Conservation (phyloP, 2,888 invertebrate species). For the Erynnis tages region DNA sequence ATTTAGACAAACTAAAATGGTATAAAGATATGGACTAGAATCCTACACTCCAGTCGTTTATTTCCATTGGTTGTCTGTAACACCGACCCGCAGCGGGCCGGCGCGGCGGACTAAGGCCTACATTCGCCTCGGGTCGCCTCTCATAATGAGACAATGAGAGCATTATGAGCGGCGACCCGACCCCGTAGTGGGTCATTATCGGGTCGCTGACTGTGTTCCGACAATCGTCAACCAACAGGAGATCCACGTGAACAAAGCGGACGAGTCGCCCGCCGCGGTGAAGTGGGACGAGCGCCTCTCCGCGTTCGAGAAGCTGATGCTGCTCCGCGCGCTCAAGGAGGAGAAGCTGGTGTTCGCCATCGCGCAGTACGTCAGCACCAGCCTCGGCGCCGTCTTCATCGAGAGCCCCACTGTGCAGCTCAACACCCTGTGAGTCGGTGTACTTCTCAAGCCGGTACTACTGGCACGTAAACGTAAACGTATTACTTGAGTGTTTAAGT, state of each 20-base stretch:
- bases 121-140: too few species aligned
- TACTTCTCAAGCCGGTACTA: too few species aligned
- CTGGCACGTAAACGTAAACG: too few species aligned
- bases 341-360: constrained; percentile 92
- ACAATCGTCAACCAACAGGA: constrained; percentile 56
- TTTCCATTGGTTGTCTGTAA: too few species aligned
- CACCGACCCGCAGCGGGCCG: too few species aligned
- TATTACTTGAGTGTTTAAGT: too few species aligned
- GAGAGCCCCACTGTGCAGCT: constrained; percentile 90
- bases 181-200: background rate
- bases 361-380: constrained; percentile 88
- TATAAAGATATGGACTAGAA: too few species aligned
- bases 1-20: too few species aligned
- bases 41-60: too few species aligned
- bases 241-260: constrained; percentile 75
- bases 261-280: constrained; percentile 47
- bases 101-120: too few species aligned
- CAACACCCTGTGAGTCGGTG: constrained; percentile 80
- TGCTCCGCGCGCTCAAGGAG: constrained; percentile 88
- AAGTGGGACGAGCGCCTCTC: constrained; percentile 85
- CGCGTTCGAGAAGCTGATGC: constrained; percentile 90
- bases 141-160: too few species aligned
- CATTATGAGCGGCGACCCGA: too few species aligned
- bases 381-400: constrained; percentile 89
- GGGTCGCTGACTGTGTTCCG: background rate